Percentiles rank a stretch among this genome's conserved stretches.
These are phyloP conservation scores for Lucilia sericata DNA, from an alignment of 1,140 invertebrate species.

Conservation along the genomic window DNA sequence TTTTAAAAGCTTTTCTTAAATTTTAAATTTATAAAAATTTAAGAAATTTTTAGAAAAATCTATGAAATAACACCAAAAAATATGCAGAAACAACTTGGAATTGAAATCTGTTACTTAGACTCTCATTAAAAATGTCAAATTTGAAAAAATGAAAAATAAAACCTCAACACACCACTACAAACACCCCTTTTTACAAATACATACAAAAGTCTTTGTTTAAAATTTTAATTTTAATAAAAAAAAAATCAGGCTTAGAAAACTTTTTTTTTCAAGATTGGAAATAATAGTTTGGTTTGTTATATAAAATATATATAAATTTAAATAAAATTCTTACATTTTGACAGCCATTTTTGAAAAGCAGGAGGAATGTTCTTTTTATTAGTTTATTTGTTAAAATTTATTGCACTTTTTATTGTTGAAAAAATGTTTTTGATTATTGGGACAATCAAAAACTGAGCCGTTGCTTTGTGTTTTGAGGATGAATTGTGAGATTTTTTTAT, in stretches of 20 bases:
- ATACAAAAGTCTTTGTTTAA: conserved; percentile 39
- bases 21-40: no score
- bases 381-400: not conserved
- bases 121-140: not conserved
- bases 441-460: conserved; percentile 44
- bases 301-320: conserved; percentile 23
- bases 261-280: conserved; percentile 34
- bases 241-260: conserved; percentile 39
- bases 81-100: conserved; percentile 16
- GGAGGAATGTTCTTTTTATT: conserved; percentile 44
- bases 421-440: conserved; percentile 31
- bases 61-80: not conserved
- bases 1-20: no score
- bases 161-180: not conserved
- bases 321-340: conserved; percentile 49
- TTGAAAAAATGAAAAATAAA: not conserved
- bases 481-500: conserved; percentile 40
- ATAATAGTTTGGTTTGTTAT: not conserved
- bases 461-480: conserved; percentile 42
- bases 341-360: conserved; percentile 50
- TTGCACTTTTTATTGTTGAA: conserved; percentile 35
- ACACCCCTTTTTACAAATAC: conserved; percentile 14
- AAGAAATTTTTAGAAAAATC: no score
- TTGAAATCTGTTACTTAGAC: not conserved
- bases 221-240: not conserved